Conservation (phyloP, 1,140 invertebrate genomes). For the Drosophila orosa region DNA sequence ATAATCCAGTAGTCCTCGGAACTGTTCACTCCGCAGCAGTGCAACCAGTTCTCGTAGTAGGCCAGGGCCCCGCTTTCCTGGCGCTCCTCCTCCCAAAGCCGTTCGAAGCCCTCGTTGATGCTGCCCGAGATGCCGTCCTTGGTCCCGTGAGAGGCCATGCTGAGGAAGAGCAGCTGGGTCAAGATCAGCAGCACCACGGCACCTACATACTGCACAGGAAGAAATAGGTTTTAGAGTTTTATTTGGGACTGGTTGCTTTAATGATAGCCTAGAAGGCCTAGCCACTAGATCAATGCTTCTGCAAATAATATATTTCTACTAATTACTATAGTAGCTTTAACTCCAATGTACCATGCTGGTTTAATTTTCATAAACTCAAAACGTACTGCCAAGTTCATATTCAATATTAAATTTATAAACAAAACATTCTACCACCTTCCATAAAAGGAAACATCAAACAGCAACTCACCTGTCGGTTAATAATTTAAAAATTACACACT, state of each 20-base stretch:
- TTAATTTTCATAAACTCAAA: too few relatives aligned
- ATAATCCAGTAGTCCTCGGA: constrained; percentile 66
- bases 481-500: too few relatives aligned
- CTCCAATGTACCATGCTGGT: too few relatives aligned
- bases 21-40: constrained; percentile 77
- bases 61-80: constrained; percentile 65
- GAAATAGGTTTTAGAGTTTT: neutral
- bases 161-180: constrained; percentile 66
- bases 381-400: too few relatives aligned
- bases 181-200: constrained; percentile 65
- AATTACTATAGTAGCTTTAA: too few relatives aligned
- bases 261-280: neutral
- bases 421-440: too few relatives aligned
- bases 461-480: too few relatives aligned
- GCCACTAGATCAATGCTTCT: too few relatives aligned
- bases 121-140: constrained; percentile 76
- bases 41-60: constrained; percentile 76
- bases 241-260: neutral
- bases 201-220: constrained; percentile 43
- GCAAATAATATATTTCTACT: too few relatives aligned
- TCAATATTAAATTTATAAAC: too few relatives aligned
- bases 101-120: constrained; percentile 73
- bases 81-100: constrained; percentile 66
- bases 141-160: constrained; percentile 75
- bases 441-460: too few relatives aligned